A percentile compares a stretch with the other conserved stretches of the same genome.
Evolutionary conservation across 2,888 invertebrate species (phyloP).

Genomic region (Epinotia brunnichana): DNA sequence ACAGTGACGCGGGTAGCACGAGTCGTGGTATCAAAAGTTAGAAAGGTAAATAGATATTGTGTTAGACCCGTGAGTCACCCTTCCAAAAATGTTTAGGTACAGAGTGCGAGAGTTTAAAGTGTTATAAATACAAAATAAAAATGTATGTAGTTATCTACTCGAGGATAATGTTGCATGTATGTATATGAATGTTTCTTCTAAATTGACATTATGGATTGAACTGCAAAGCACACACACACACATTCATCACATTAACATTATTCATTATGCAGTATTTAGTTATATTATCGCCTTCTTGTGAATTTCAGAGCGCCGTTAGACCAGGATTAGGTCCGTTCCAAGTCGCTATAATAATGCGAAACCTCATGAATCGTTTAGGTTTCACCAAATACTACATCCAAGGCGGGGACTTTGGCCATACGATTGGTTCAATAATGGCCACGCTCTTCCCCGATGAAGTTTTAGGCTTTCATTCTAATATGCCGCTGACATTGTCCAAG

Average conservation of each 20-base stretch:
- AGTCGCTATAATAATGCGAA: constrained; percentile 85
- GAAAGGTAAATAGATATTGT: too few species aligned
- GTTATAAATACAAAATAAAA: too few species aligned
- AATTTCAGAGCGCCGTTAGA: constrained; percentile 76
- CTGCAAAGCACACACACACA: too few species aligned
- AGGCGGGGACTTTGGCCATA: constrained; percentile 91
- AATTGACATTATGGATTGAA: too few species aligned
- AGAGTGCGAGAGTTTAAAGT: too few species aligned
- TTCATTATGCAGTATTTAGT: not conserved
- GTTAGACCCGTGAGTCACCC: too few species aligned
- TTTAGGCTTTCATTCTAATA: constrained; percentile 85
- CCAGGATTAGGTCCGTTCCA: constrained; percentile 84
- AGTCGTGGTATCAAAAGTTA: too few species aligned
- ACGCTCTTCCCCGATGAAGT: constrained; percentile 85
- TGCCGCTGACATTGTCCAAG: constrained; percentile 75
- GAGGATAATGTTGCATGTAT: too few species aligned
- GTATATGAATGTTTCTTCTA: too few species aligned
- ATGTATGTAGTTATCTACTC: too few species aligned
- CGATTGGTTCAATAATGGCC: constrained; percentile 85
- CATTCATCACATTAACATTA: not conserved
- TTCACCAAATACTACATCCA: constrained; percentile 87
- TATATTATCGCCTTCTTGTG: constrained; percentile 40
- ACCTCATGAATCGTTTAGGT: constrained; percentile 88
- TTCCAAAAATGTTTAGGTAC: too few species aligned
- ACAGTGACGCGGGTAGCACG: too few species aligned